Evolutionary conservation across 2,797 vertebrate species (phyloP).

Genomic region (Gadopsis bispinosus): DNA sequence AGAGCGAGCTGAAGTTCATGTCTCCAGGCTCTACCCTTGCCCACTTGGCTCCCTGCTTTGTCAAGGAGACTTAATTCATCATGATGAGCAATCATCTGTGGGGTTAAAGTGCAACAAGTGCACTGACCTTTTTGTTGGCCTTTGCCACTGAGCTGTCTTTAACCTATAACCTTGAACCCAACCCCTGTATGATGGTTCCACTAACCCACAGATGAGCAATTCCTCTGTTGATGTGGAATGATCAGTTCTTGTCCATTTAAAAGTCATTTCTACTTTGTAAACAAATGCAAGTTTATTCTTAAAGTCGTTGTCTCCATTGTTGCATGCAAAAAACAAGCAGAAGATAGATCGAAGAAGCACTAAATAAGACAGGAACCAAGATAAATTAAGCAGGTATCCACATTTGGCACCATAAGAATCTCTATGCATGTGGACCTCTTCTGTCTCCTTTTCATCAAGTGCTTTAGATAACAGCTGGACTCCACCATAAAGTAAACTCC

Average conservation of each 20-base stretch:
- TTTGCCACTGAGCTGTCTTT: slow-evolving; percentile 67
- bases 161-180: slow-evolving; percentile 56
- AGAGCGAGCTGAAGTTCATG: slow-evolving; percentile 67
- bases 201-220: slow-evolving; percentile 27
- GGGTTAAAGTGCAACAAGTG: slow-evolving; percentile 68
- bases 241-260: slow-evolving; percentile 15
- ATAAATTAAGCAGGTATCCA: slow-evolving; percentile 29
- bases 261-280: slow-evolving; percentile 5
- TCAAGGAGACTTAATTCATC: slow-evolving; percentile 75
- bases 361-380: slow-evolving; percentile 27
- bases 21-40: slow-evolving; percentile 66
- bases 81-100: slow-evolving; percentile 73
- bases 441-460: slow-evolving; percentile 52
- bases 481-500: slow-evolving; percentile 72
- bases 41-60: slow-evolving; percentile 58
- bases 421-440: slow-evolving; percentile 36
- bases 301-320: neutral
- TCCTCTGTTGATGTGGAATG: slow-evolving; percentile 6
- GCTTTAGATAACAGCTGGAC: slow-evolving; percentile 55
- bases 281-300: slow-evolving; percentile 3
- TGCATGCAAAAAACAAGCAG: neutral
- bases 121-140: slow-evolving; percentile 56
- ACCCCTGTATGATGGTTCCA: slow-evolving; percentile 37
- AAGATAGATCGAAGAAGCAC: neutral
- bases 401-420: slow-evolving; percentile 20